Base-by-base conservation (phyloP, 2,888 invertebrate species). In the Callyntrura sp. region DNA sequence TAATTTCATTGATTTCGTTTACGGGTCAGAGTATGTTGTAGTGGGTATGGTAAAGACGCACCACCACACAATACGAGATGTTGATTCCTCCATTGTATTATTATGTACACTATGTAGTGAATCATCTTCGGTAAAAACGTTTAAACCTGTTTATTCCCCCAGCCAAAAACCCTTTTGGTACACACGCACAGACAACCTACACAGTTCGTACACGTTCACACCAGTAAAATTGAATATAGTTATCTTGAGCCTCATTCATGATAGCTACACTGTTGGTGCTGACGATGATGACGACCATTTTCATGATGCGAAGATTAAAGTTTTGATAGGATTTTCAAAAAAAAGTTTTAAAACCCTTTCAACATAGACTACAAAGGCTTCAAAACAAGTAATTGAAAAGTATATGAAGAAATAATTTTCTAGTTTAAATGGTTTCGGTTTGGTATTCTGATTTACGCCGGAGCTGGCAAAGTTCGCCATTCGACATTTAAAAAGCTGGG, bases 1-100 rank as follows among this genome's bases (percentile, higher is more conserved):
- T 85, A 85, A 85, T 73, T 85, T 81, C 79, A 70, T 73, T 85
- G 73, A 60, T 73, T 73, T 85, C 45, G 35, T 73, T 73, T 73
- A 55, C 20, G 57, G 55, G 55, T 57, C 60, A 51, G 14, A 25
- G 8, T 65, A 43, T 11, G 35, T 35, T 4, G 35, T 35, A 35
- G 35, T 35, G 35, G 6, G 6, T 35, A 35, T 6, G 6, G 35
- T 35, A 1, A 2, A 43, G 70, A 43, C 35, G 62, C 62, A 62
- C 28, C 12, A 25, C 28, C n/a, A n/a, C n/a, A n/a, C n/a, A n/a
- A n/a, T n/a, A n/a, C n/a, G n/a, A n/a, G n/a, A n/a, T n/a, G n/a
- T n/a, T 35, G 35, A 23, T 60, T 20, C 60, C 23, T 14, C 60
- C 23, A 60, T 60, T 14, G 23, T 60, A 3, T 3, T 8, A 45